Percentiles rank a stretch among this genome's conserved stretches.
Evolutionary conservation across 2,888 invertebrate genomes (phyloP).

Genomic region (Lycocerus yunnanus): DNA sequence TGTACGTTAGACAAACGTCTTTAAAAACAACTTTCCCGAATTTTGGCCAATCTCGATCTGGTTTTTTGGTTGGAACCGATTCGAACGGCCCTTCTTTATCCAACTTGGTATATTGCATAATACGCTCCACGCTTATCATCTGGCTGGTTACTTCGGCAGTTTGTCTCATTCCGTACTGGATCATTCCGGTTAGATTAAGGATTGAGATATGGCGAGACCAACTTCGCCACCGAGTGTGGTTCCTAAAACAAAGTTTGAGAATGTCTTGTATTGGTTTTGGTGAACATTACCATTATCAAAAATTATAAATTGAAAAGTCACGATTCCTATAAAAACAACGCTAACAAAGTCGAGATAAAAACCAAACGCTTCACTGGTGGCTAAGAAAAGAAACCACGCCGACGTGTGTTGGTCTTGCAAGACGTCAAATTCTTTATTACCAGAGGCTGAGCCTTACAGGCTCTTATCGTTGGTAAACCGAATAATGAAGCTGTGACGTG

Average conservation of each 20-base stretch:
- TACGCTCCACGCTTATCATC: slow-evolving; percentile 82
- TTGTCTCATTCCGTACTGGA: slow-evolving; percentile 80
- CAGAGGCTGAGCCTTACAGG: slow-evolving; percentile 72
- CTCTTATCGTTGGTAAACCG: slow-evolving; percentile 86
- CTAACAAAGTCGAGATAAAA: slow-evolving; percentile 69
- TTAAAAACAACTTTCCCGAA: slow-evolving; percentile 65
- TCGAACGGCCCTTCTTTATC: slow-evolving; percentile 71
- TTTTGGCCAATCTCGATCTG: slow-evolving; percentile 66
- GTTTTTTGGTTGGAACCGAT: slow-evolving; percentile 60
- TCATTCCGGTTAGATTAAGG: slow-evolving; percentile 77
- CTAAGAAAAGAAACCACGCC: slow-evolving; percentile 64
- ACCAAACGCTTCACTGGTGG: slow-evolving; percentile 66
- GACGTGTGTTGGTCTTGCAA: slow-evolving; percentile 72
- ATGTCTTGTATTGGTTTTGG: background rate
- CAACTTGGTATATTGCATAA: slow-evolving; percentile 76
- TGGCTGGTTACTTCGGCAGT: slow-evolving; percentile 77
- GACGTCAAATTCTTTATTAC: slow-evolving; percentile 75
- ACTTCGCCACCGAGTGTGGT: slow-evolving; percentile 67
- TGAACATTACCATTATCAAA: slow-evolving; percentile 60
- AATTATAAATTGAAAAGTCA: slow-evolving; percentile 68
- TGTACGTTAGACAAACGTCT: slow-evolving; percentile 67
- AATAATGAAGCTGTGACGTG: slow-evolving; percentile 86
- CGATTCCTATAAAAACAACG: slow-evolving; percentile 64
- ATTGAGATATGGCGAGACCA: slow-evolving; percentile 74
- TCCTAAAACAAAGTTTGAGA: slow-evolving; percentile 49